A percentile compares a stretch with the other conserved stretches of the same genome.
Conservation (phyloP, 2,888 invertebrate species). For the Xestobium rufovillosum region DNA sequence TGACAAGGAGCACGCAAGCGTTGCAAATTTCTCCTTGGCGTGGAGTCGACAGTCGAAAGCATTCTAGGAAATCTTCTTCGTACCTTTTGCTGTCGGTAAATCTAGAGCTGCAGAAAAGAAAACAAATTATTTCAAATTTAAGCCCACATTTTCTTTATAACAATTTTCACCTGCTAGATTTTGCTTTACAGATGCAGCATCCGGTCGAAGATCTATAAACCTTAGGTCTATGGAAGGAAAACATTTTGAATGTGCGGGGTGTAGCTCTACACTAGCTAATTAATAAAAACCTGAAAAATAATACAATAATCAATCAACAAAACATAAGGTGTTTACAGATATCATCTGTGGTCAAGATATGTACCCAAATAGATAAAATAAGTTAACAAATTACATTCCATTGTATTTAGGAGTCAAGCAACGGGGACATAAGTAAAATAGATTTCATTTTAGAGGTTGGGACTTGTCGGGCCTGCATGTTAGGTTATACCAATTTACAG, state of each 20-base stretch:
- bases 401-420: too few relatives aligned
- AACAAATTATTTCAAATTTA: constrained; percentile 4
- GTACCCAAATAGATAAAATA: too few relatives aligned
- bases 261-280: constrained; percentile 23
- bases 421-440: too few relatives aligned
- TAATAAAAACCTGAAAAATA: constrained; percentile 34
- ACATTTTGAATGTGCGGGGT: constrained; percentile 50
- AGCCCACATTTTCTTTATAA: not conserved
- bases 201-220: constrained; percentile 75
- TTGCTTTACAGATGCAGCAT: constrained; percentile 81
- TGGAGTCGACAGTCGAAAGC: constrained; percentile 65
- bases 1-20: constrained; percentile 76
- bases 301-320: constrained; percentile 13
- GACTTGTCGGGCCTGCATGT: too few relatives aligned
- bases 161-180: constrained; percentile 64
- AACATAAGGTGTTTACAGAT: too few relatives aligned
- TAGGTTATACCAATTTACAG: too few relatives aligned
- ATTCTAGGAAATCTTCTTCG: constrained; percentile 71
- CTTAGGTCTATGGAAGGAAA: constrained; percentile 80
- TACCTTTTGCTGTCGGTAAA: constrained; percentile 81
- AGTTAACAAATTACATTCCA: too few relatives aligned
- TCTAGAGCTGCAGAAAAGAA: constrained; percentile 54
- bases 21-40: constrained; percentile 80
- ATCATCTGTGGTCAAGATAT: too few relatives aligned
- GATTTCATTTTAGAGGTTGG: too few relatives aligned